These are phyloP conservation scores for Cryptoblepharus egeriae DNA, from an alignment of 2,797 vertebrate genomes.

Conservation along the genomic window DNA sequence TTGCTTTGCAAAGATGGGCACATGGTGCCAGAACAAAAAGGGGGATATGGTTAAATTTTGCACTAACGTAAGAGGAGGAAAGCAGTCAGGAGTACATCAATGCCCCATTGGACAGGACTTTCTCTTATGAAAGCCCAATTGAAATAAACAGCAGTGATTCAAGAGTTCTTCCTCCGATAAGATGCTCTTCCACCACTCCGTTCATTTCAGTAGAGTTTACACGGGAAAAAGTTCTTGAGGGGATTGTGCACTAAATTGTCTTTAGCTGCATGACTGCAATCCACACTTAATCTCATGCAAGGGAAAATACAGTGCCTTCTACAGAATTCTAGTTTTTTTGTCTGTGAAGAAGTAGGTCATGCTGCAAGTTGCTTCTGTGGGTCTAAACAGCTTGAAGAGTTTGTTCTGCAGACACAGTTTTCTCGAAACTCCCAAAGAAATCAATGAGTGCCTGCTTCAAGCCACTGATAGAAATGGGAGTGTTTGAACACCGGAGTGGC, in stretches of 20 bases:
- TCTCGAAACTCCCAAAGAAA: constrained; percentile 40
- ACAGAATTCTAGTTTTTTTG: constrained; percentile 77
- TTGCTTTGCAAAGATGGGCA: constrained; percentile 40
- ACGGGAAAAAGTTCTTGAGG: constrained; percentile 17
- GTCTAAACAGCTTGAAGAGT: constrained; percentile 60
- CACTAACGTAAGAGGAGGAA: constrained; percentile 55
- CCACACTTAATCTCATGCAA: constrained; percentile 69
- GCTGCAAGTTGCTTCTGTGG: constrained; percentile 55
- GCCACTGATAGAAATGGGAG: constrained; percentile 47
- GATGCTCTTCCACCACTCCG: not conserved
- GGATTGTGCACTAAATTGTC: constrained; percentile 54
- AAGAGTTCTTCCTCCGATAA: not conserved
- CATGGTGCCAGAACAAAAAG: constrained; percentile 47
- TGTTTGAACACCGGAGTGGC: not conserved
- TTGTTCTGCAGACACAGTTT: not conserved
- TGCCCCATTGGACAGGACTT: not conserved
- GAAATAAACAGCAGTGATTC: not conserved
- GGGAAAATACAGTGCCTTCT: constrained; percentile 82
- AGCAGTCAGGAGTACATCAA: constrained; percentile 52
- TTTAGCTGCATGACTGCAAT: constrained; percentile 69
- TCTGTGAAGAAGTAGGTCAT: constrained; percentile 72
- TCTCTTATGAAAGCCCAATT: not conserved
- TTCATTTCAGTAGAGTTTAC: not conserved
- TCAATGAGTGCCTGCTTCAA: constrained; percentile 6
- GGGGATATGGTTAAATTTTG: constrained; percentile 47